Evolutionary conservation across 2,888 invertebrate genomes (phyloP).

Genomic region (Apamea sordens): DNA sequence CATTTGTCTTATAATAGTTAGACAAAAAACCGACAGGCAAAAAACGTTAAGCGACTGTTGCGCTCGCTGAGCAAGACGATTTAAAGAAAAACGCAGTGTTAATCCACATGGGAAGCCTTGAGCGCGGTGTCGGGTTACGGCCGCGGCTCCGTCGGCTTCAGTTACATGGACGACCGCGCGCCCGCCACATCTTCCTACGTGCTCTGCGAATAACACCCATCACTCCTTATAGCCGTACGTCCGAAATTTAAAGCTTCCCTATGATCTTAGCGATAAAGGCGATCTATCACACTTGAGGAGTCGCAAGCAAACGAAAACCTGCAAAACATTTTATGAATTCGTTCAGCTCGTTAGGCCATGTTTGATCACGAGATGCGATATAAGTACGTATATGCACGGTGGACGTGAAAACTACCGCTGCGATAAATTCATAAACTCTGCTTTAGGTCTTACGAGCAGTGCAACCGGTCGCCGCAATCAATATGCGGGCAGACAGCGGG

Average conservation of each 20-base stretch:
- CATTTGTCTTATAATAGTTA: constrained; percentile 49
- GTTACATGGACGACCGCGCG: constrained; percentile 84
- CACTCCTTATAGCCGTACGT: constrained; percentile 57
- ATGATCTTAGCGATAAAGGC: constrained; percentile 41
- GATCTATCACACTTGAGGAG: constrained; percentile 53
- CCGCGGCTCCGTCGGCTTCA: constrained; percentile 74
- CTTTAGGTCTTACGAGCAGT: constrained; percentile 69
- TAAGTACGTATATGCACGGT: constrained; percentile 62
- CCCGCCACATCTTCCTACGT: constrained; percentile 77
- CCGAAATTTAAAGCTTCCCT: constrained; percentile 49
- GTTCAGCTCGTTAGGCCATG: constrained; percentile 78
- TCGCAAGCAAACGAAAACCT: constrained; percentile 67
- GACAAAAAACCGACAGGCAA: constrained; percentile 53
- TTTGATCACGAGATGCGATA: constrained; percentile 71
- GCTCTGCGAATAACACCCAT: constrained; percentile 67
- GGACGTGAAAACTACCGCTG: constrained; percentile 79
- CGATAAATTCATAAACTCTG: constrained; percentile 72
- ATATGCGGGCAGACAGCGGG: constrained; percentile 83
- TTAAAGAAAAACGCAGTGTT: constrained; percentile 79
- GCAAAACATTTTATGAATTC: constrained; percentile 74
- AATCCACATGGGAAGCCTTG: constrained; percentile 88
- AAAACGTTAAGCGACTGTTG: constrained; percentile 63
- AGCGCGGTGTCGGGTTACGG: constrained; percentile 80
- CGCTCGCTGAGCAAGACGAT: constrained; percentile 73
- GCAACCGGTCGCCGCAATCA: constrained; percentile 82